Percentiles rank a stretch among this genome's conserved stretches.
These are phyloP conservation scores for Drosophila falleni DNA, from an alignment of 2,888 invertebrate genomes.

Conservation along the genomic window DNA sequence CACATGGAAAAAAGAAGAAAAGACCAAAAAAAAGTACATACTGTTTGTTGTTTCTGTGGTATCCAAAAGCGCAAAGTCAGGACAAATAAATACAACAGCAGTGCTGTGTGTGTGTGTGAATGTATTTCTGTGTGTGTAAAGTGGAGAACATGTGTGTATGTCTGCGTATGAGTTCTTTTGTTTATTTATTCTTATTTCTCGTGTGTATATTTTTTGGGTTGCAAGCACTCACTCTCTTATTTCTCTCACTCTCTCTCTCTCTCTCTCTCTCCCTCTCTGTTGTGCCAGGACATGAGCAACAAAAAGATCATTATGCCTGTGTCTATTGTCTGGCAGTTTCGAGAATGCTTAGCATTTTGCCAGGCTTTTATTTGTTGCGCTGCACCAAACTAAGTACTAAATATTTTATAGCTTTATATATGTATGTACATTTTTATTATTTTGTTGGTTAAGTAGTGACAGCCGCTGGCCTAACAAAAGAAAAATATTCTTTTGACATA, in stretches of 20 bases:
- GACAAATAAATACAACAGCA: conserved; percentile 51
- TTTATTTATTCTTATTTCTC: conserved; percentile 35
- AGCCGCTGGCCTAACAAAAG: conserved; percentile 39
- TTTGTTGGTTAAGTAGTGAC: conserved; percentile 38
- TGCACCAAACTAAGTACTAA: conserved; percentile 69
- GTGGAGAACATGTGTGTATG: conserved; percentile 8
- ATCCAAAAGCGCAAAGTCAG: conserved; percentile 72
- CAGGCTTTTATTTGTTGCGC: conserved; percentile 56
- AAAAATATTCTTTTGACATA: conserved; percentile 9
- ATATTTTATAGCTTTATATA: conserved; percentile 66
- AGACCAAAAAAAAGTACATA: background rate
- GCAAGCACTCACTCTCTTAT: conserved; percentile 2
- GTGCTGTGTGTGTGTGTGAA: conserved; percentile 1
- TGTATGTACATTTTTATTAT: background rate
- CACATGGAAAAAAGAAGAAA: background rate
- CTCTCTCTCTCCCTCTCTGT: background rate
- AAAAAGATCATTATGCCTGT: conserved; percentile 69
- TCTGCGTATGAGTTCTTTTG: conserved; percentile 28
- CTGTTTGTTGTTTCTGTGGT: conserved; percentile 12
- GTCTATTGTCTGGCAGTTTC: conserved; percentile 71
- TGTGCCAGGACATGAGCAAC: conserved; percentile 43
- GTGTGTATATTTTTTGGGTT: conserved; percentile 36
- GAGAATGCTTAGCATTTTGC: conserved; percentile 68
- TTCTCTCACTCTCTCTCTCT: background rate
- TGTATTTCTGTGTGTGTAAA: conserved; percentile 11